These are phyloP conservation scores for Bambusicola thoracicus DNA, from an alignment of 2,113 vertebrate genomes.

Conservation along the genomic window DNA sequence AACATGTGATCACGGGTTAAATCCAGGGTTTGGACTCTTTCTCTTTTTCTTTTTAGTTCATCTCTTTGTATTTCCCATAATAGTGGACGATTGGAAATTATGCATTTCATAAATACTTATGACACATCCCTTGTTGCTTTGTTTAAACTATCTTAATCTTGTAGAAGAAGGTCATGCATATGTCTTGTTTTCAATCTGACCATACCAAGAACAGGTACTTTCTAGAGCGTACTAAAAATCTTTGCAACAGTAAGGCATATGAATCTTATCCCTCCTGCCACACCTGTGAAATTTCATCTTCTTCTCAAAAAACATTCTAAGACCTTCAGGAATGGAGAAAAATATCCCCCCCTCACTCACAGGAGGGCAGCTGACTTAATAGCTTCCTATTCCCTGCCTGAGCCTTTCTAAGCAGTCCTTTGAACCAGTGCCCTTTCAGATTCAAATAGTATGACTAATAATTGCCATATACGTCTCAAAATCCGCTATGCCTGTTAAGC, in stretches of 20 bases:
- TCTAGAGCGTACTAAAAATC: background rate
- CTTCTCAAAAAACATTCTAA: background rate
- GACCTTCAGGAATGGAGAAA: background rate
- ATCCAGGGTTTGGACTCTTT: background rate
- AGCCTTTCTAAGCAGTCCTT: slow-evolving; percentile 22
- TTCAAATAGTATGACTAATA: slow-evolving; percentile 48
- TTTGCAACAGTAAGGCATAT: background rate
- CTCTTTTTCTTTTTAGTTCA: background rate
- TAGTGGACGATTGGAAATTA: slow-evolving; percentile 9
- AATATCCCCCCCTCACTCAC: background rate
- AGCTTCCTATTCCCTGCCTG: background rate
- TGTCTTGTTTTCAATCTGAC: background rate
- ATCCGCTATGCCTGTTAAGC: background rate
- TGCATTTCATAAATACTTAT: slow-evolving; percentile 6
- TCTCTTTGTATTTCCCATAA: background rate
- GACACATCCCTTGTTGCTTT: background rate
- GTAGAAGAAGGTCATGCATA: background rate
- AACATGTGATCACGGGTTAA: background rate
- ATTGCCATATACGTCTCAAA: slow-evolving; percentile 33
- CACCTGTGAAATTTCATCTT: background rate
- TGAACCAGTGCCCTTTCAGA: background rate
- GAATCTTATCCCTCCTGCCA: background rate
- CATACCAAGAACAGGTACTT: background rate
- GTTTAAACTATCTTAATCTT: slow-evolving; percentile 50
- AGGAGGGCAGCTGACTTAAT: background rate